phyloP scores from a whole-genome alignment of 2,797 vertebrate species.

The Syndactyla subalaris region DNA sequence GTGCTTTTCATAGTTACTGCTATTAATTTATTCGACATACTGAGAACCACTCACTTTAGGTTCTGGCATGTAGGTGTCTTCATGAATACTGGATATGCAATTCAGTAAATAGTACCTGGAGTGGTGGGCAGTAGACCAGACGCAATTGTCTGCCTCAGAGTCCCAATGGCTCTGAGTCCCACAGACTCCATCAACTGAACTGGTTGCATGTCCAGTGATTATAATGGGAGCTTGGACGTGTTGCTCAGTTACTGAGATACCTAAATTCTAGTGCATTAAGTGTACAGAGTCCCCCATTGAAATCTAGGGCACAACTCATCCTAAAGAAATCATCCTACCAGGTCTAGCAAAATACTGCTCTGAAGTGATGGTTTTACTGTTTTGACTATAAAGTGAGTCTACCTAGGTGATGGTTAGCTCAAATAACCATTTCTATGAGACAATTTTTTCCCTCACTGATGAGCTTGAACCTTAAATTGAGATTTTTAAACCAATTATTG shows the following conservation, averaged over 20 bases:
- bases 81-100: background rate
- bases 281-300: background rate
- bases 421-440: background rate
- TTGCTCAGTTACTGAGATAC: background rate
- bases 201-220: background rate
- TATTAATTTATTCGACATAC: background rate
- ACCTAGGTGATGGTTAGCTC: background rate
- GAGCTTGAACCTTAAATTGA: background rate
- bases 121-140: background rate
- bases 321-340: background rate
- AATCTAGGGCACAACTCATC: background rate
- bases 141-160: background rate
- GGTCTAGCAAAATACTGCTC: background rate
- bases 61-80: background rate
- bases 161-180: background rate
- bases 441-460: background rate
- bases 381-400: background rate
- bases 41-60: background rate
- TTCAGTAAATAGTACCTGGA: background rate
- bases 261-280: background rate
- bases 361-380: background rate
- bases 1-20: background rate
- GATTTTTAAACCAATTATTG: background rate
- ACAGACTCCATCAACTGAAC: background rate
- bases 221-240: background rate